Conservation (phyloP, 2,888 invertebrate species). For the Osmoderma eremita region DNA sequence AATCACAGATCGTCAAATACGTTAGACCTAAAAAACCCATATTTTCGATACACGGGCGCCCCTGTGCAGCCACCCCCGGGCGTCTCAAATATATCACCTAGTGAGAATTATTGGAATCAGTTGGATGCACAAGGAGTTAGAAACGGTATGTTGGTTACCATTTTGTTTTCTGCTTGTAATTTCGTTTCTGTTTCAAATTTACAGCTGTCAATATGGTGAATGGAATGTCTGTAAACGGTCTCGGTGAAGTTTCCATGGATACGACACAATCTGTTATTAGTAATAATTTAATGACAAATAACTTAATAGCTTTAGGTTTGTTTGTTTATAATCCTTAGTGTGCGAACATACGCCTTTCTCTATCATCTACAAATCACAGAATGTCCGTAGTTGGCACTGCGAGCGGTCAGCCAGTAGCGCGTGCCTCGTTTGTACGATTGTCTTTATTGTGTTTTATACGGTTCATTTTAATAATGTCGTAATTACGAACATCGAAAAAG, state of each 20-base stretch:
- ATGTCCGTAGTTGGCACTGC: too few relatives aligned
- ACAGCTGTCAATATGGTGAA: conserved; percentile 78
- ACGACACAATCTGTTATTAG: conserved; percentile 69
- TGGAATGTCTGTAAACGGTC: conserved; percentile 78
- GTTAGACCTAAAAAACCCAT: conserved; percentile 97
- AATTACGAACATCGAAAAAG: too few relatives aligned
- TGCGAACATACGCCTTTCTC: too few relatives aligned
- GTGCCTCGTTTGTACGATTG: too few relatives aligned
- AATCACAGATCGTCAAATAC: conserved; percentile 88
- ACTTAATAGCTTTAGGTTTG: conserved; percentile 61
- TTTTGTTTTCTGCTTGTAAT: not conserved
- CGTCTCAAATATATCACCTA: conserved; percentile 89
- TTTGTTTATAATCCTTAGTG: conserved; percentile 11
- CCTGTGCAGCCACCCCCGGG: conserved; percentile 94
- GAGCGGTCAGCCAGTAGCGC: too few relatives aligned
- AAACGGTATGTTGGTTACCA: conserved; percentile 54
- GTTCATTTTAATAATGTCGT: too few relatives aligned
- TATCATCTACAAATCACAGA: too few relatives aligned
- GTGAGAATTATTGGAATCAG: conserved; percentile 91
- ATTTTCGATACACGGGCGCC: conserved; percentile 95
- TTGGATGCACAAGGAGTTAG: conserved; percentile 79
- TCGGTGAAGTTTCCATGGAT: conserved; percentile 78
- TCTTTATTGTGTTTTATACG: too few relatives aligned
- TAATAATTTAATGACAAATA: conserved; percentile 65
- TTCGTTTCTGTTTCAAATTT: conserved; percentile 29